Percentiles rank a stretch among this genome's conserved stretches.
These are phyloP conservation scores for Perca schrenkii DNA, from an alignment of 2,113 vertebrate genomes.

Conservation along the genomic window DNA sequence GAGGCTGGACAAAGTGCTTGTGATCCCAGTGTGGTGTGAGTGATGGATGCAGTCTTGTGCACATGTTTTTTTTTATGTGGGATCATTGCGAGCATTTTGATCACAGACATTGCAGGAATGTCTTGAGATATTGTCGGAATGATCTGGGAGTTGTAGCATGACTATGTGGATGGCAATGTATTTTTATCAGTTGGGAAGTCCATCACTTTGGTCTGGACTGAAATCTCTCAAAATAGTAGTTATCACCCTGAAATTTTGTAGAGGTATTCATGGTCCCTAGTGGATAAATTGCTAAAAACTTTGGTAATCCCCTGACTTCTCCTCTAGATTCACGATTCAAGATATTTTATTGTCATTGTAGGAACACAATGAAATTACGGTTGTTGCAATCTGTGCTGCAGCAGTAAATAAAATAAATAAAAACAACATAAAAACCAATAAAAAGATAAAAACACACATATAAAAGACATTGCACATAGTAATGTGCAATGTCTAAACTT, in stretches of 20 bases:
- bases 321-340: background rate
- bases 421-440: too few species aligned
- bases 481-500: too few species aligned
- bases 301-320: background rate
- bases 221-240: background rate
- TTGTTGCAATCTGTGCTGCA: too few species aligned
- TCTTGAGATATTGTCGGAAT: conserved; percentile 3
- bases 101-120: conserved; percentile 7
- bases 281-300: background rate
- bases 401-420: too few species aligned
- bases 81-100: conserved; percentile 1
- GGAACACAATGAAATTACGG: too few species aligned
- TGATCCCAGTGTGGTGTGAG: conserved; percentile 30
- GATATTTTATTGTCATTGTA: too few species aligned
- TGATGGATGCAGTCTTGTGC: conserved; percentile 32
- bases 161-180: background rate
- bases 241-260: background rate
- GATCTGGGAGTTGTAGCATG: background rate
- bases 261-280: background rate
- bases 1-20: conserved; percentile 12
- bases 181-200: background rate
- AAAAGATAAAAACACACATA: too few species aligned
- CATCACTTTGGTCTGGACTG: background rate
- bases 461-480: too few species aligned
- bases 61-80: conserved; percentile 18